Percentiles rank a stretch among this genome's conserved stretches.
Conservation (phyloP, 2,888 invertebrate species). For the Protophormia terraenovae region DNA sequence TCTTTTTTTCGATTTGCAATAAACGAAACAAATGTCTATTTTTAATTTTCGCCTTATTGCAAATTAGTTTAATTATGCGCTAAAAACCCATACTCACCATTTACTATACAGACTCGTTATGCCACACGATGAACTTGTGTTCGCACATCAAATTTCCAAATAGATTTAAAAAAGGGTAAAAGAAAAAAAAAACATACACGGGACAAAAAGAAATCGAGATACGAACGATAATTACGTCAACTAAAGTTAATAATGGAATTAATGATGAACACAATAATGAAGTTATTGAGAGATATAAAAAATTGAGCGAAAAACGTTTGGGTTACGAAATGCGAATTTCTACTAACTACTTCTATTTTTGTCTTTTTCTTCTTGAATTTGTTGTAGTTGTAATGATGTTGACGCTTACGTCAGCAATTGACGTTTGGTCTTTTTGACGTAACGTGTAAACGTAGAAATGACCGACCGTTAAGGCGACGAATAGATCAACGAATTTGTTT, state of each 20-base stretch:
- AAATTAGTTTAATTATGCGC: constrained; percentile 52
- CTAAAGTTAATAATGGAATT: constrained; percentile 33
- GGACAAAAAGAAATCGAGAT: constrained; percentile 11
- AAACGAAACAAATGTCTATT: constrained; percentile 14
- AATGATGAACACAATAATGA: constrained; percentile 41
- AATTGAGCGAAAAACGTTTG: not conserved
- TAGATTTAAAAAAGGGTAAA: constrained; percentile 39
- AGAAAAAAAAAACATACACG: constrained; percentile 13
- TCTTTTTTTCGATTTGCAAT: not conserved
- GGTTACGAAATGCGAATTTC: constrained; percentile 40
- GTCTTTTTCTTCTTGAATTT: not conserved
- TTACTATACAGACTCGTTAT: constrained; percentile 78
- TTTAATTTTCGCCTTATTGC: constrained; percentile 48
- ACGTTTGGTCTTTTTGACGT: not conserved
- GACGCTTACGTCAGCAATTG: constrained; percentile 59
- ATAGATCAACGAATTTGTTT: constrained; percentile 16
- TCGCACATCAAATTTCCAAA: constrained; percentile 73
- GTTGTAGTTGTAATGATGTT: not conserved
- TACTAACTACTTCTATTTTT: constrained; percentile 25
- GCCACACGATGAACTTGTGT: constrained; percentile 78
- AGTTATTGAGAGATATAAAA: not conserved
- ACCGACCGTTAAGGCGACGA: constrained; percentile 30
- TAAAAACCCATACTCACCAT: constrained; percentile 72
- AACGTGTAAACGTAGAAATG: not conserved
- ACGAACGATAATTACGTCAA: constrained; percentile 33